A percentile compares a stretch with the other conserved stretches of the same genome.
Conservation (phyloP, 1,140 invertebrate genomes). For the Drosophila kepulauana region DNA sequence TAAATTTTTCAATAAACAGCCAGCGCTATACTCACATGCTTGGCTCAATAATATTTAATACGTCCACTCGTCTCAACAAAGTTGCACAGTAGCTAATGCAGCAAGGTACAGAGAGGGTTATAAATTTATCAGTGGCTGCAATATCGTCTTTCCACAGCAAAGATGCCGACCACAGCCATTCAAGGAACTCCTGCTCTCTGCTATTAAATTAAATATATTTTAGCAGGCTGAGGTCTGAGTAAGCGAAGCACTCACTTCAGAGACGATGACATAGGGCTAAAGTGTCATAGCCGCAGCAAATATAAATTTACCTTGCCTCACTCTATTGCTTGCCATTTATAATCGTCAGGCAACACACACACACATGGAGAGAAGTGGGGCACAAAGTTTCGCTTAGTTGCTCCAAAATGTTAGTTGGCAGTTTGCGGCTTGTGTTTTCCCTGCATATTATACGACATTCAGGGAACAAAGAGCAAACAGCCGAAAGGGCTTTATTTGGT, state of each 20-base stretch:
- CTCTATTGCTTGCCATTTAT: constrained; percentile 71
- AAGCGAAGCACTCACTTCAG: constrained; percentile 1
- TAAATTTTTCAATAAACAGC: constrained; percentile 53
- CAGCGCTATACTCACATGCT: constrained; percentile 5
- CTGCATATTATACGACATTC: constrained; percentile 19
- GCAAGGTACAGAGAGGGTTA: neutral
- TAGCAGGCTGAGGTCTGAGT: neutral
- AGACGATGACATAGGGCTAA: constrained; percentile 8
- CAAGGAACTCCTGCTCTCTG: neutral
- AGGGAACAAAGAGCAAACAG: neutral
- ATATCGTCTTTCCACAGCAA: constrained; percentile 8
- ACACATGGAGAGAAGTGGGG: constrained; percentile 3
- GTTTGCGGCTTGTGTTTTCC: constrained; percentile 49
- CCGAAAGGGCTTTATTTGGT: neutral
- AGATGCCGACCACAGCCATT: constrained; percentile 1
- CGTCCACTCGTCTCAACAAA: neutral
- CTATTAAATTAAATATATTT: constrained; percentile 20
- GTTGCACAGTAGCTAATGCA: constrained; percentile 17
- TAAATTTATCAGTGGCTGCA: constrained; percentile 30
- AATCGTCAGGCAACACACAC: constrained; percentile 62
- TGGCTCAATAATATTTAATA: constrained; percentile 23
- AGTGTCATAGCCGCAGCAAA: constrained; percentile 36
- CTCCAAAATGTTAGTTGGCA: constrained; percentile 58
- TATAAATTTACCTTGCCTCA: constrained; percentile 55
- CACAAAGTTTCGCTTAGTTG: constrained; percentile 5